These are phyloP conservation scores for Tiliacea citrago DNA, from an alignment of 2,888 invertebrate species.

Conservation along the genomic window DNA sequence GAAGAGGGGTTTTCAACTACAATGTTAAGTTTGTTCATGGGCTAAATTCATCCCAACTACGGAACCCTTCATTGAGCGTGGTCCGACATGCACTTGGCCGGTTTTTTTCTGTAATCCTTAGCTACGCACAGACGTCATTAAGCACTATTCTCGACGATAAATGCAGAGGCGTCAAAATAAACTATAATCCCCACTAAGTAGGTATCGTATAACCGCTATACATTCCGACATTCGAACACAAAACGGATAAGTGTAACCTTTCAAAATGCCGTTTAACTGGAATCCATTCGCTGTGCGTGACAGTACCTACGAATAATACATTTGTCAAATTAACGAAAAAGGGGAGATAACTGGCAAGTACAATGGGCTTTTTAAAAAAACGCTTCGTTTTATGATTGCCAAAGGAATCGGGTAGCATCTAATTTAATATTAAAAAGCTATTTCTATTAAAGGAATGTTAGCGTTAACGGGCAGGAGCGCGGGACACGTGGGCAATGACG, in stretches of 20 bases:
- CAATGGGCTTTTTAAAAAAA: conserved; percentile 56
- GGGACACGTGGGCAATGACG: conserved; percentile 73
- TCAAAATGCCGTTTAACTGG: conserved; percentile 56
- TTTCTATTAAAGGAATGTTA: conserved; percentile 78
- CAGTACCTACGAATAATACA: conserved; percentile 61
- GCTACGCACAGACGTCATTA: conserved; percentile 30
- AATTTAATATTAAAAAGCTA: conserved; percentile 77
- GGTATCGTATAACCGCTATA: conserved; percentile 29
- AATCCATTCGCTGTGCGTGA: conserved; percentile 56
- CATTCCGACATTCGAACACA: conserved; percentile 52
- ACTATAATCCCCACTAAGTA: conserved; percentile 48
- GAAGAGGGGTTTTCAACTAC: no score
- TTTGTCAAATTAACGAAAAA: conserved; percentile 63
- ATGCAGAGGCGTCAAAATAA: conserved; percentile 34
- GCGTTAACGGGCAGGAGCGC: conserved; percentile 51
- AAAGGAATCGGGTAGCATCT: conserved; percentile 69
- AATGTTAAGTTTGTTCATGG: no score
- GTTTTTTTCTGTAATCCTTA: conserved; percentile 47
- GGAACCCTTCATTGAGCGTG: no score
- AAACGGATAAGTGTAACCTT: conserved; percentile 54
- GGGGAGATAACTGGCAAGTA: conserved; percentile 53
- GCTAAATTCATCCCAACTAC: no score
- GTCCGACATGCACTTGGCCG: no score
- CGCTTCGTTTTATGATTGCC: conserved; percentile 72
- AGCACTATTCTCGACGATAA: conserved; percentile 27